Conservation (phyloP, 2,888 invertebrate species). For the Disparrhopalites patrizii region DNA sequence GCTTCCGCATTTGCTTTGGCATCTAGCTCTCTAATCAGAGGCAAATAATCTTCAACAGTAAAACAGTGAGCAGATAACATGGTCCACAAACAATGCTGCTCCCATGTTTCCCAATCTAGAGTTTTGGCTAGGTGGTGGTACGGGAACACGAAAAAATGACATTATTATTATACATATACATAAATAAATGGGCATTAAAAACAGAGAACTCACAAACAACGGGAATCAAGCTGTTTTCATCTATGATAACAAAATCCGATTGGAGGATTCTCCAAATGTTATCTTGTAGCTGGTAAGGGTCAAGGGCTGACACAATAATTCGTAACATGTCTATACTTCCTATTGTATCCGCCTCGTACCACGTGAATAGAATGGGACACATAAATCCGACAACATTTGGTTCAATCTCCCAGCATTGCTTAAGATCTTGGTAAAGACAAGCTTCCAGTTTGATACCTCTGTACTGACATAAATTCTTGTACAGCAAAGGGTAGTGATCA, state of each 20-base stretch:
- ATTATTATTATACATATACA: too few relatives aligned
- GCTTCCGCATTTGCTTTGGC: conserved; percentile 87
- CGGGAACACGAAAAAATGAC: too few relatives aligned
- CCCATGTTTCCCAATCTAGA: conserved; percentile 92
- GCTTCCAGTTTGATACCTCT: conserved; percentile 44
- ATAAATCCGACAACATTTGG: conserved; percentile 41
- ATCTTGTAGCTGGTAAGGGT: conserved; percentile 83
- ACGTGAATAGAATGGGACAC: conserved; percentile 40
- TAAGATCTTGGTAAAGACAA: conserved; percentile 42
- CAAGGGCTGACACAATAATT: conserved; percentile 83
- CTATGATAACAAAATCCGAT: conserved; percentile 63
- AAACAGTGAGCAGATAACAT: conserved; percentile 86
- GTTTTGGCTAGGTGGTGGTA: conserved; percentile 54
- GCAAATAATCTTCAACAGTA: conserved; percentile 81
- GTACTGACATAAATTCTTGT: conserved; percentile 41
- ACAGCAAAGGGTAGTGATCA: conserved; percentile 29
- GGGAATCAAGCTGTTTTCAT: conserved; percentile 51
- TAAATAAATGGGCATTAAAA: too few relatives aligned
- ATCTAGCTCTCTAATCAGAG: conserved; percentile 73
- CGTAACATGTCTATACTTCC: conserved; percentile 84
- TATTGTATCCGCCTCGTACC: conserved; percentile 52
- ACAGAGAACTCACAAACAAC: conserved; percentile 38
- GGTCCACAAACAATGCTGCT: conserved; percentile 97
- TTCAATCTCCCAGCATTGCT: conserved; percentile 45
- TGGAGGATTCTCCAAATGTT: conserved; percentile 86